phyloP scores from a whole-genome alignment of 2,888 invertebrate genomes.

The Stegana nigrithorax region DNA sequence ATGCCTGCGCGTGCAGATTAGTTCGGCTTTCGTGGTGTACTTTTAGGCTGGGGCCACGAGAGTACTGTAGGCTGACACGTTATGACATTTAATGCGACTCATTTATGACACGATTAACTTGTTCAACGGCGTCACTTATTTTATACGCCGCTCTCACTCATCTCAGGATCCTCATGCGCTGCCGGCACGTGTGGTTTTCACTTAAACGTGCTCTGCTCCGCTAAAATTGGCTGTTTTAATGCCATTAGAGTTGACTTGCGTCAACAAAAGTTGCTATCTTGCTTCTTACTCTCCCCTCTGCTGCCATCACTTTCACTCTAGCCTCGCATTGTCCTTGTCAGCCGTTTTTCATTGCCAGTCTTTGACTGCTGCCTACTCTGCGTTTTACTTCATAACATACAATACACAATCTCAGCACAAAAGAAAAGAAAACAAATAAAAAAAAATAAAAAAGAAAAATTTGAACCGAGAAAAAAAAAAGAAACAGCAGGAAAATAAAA shows the following conservation, averaged over 20 bases:
- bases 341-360: conserved; percentile 15
- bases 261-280: conserved; percentile 11
- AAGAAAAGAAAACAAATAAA: no score
- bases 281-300: not conserved
- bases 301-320: conserved; percentile 17
- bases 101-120: conserved; percentile 50
- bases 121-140: conserved; percentile 33
- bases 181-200: conserved; percentile 26
- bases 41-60: no score
- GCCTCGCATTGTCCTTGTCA: conserved; percentile 27
- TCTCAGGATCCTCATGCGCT: not conserved
- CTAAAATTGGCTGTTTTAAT: conserved; percentile 55
- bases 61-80: not conserved
- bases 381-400: not conserved
- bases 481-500: not conserved
- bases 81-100: conserved; percentile 54
- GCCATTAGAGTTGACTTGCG: conserved; percentile 54
- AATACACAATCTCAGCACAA: no score
- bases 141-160: not conserved
- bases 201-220: conserved; percentile 34
- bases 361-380: conserved; percentile 16
- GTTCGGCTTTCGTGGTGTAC: no score
- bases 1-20: no score
- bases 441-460: no score
- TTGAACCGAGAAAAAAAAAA: no score